Base-by-base conservation (phyloP, 2,113 vertebrate genomes). In the Pycnonotus jocosus region DNA sequence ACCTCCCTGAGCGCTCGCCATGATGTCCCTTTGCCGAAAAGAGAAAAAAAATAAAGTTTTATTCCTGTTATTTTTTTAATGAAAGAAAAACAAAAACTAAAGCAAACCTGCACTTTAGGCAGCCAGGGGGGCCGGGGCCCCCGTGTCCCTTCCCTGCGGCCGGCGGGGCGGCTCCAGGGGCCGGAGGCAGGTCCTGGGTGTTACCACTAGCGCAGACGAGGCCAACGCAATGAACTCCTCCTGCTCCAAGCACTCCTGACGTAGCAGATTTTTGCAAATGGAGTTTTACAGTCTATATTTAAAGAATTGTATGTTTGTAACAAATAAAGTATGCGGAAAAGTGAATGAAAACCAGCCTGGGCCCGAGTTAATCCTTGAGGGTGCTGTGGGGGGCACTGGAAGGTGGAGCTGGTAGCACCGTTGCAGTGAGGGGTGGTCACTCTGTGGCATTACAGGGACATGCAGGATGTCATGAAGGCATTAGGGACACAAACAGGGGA, bases 261-360 rank as follows among this genome's bases (percentile, higher is more conserved):
- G 97, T 98, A 98, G 97, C 98, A 97, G 98, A 98, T 97, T 98
- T 98, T 98, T 98, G 98, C 98, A 98, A 98, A 98, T 98, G 97
- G 98, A 98, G 98, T 98, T 98, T 98, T 98, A 98, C 98, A 98
- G 98, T 98, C 98, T 98, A 98, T 98, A 98, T 98, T 98, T 98
- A 98, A 98, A 98, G 97, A 98, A 98, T 97, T 98, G 98, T 98
- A 98, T 98, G 98, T 98, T 98, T 98, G 98, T 98, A 98, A 98
- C 98, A 98, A 98, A 98, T 98, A 98, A 98, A 98, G 98, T 98
- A 98, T 98, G 98, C 98, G 78, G 97, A 98, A 98, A 98, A 98
- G 97, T 98, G 97, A 97, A 98, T 97, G 97, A 97, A 95, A 78
- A 78, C 37, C 54, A 30, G 47, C 89, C 54, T 15, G 47, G 86